Conservation (phyloP, 2,888 invertebrate species). For the Venusia cambrica region DNA sequence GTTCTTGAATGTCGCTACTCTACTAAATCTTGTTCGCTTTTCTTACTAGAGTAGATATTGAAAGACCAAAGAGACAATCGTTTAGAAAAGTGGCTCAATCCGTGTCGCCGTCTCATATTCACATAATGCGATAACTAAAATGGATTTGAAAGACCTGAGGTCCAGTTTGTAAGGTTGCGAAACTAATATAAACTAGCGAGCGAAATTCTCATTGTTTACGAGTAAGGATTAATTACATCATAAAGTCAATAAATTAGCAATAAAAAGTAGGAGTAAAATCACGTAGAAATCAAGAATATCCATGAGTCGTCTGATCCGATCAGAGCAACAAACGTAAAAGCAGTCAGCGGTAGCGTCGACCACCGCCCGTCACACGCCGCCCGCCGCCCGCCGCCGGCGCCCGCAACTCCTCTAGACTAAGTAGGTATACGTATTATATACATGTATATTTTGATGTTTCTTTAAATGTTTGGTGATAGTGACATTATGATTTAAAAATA, state of each 20-base stretch:
- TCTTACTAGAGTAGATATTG: slow-evolving; percentile 69
- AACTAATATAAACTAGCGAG: slow-evolving; percentile 5
- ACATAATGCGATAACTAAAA: slow-evolving; percentile 6
- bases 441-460: slow-evolving; percentile 56
- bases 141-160: slow-evolving; percentile 3
- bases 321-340: slow-evolving; percentile 7
- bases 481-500: slow-evolving; percentile 73
- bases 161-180: slow-evolving; percentile 20
- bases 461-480: slow-evolving; percentile 68
- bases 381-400: slow-evolving; percentile 18
- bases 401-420: slow-evolving; percentile 52
- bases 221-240: slow-evolving; percentile 18
- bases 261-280: slow-evolving; percentile 54
- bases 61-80: slow-evolving; percentile 70
- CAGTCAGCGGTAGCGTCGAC: too few species aligned
- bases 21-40: slow-evolving; percentile 66
- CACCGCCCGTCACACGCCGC: slow-evolving; percentile 17
- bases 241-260: slow-evolving; percentile 55
- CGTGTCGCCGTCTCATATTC: slow-evolving; percentile 6
- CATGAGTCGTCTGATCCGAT: slow-evolving; percentile 38
- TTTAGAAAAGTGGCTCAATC: slow-evolving; percentile 52
- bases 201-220: slow-evolving; percentile 13
- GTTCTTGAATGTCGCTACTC: slow-evolving; percentile 70
- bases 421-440: slow-evolving; percentile 28
- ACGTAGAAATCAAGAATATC: slow-evolving; percentile 49